phyloP scores from a whole-genome alignment of 1,140 invertebrate genomes.

The Carcinoscorpius rotundicauda region DNA sequence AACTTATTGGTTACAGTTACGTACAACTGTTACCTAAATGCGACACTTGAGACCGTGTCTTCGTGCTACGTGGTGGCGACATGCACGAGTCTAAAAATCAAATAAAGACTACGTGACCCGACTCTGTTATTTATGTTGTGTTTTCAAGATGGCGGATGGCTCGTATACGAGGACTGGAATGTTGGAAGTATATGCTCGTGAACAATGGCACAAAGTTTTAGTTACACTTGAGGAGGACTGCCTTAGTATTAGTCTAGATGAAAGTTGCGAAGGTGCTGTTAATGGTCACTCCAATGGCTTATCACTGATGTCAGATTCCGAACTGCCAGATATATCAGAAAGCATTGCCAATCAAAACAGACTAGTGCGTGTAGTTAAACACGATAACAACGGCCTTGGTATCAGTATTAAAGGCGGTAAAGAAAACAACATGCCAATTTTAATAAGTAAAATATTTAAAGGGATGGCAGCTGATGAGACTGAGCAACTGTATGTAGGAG shows the following conservation, averaged over 20 bases:
- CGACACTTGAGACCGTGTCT: too few species aligned
- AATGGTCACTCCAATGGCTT: conserved; percentile 26
- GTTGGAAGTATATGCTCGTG: conserved; percentile 78
- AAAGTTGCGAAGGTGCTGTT: conserved; percentile 50
- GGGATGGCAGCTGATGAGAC: conserved; percentile 94
- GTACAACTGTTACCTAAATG: too few species aligned
- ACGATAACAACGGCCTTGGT: conserved; percentile 91
- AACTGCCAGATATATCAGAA: conserved; percentile 48
- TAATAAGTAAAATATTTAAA: conserved; percentile 97
- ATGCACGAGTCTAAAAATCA: too few species aligned
- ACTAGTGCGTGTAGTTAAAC: conserved; percentile 84
- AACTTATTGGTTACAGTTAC: too few species aligned
- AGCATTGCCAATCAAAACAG: conserved; percentile 85
- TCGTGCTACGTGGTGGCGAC: too few species aligned
- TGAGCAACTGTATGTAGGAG: conserved; percentile 93
- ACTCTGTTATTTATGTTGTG: too few species aligned
- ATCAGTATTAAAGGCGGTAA: conserved; percentile 96
- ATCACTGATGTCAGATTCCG: conserved; percentile 16
- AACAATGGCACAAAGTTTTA: conserved; percentile 85
- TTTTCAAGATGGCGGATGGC: too few species aligned
- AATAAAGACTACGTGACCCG: too few species aligned
- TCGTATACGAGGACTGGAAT: conserved; percentile 47
- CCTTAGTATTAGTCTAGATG: conserved; percentile 78
- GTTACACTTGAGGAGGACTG: conserved; percentile 88
- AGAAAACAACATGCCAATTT: conserved; percentile 98